Evolutionary conservation across 64 coral and sea anemone genomes (phyloP), one percentile per base, ranked within the genome.

Genomic region (Acropora yongei): DNA sequence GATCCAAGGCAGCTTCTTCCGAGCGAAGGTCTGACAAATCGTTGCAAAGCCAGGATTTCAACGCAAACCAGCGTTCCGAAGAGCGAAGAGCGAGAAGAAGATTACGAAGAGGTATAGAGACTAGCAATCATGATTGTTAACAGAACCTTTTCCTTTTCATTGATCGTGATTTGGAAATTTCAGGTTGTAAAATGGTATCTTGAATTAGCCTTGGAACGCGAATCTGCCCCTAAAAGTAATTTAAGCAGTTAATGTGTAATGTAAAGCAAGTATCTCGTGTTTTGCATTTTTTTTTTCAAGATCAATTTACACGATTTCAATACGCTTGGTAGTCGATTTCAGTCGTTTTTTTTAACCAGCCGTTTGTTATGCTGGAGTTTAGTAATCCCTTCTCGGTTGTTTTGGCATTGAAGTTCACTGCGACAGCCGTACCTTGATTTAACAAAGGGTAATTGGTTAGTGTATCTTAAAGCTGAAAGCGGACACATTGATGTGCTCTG

Each of bases 31-130:
- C 18, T 49, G 78, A 80, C 5, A 80, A 48, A 8, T 47, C 80
- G 18, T 84, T 60, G 40, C 41, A 41, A 49, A 85, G 17, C 9
- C 65, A 63, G 6, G 82, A 85, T 71, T n/a, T 30, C 4, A 71
- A 67, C 42, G 63, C 82, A 44, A 40, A 11, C 44, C 61, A 85
- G 9, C 61, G 41, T 49, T 18, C 18, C 65, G 82, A 85, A 6
- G 63, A 68, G 20, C 82, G 82, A 8, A 78, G 45, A 14, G 44
- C 82, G 42, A 85, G 82, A 72, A 14, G 82, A 18, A 45, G 75
- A 47, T 78, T 44, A 6, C 82, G 65, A 10, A 68, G 44, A 85
- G 82, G 82, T 85, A 85, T 17, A 85, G 13, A 46, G 47, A 12
- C 18, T 47, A 18, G 47, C 49, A 3, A 48, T 13, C 14, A 0